Percentiles rank a stretch among this genome's conserved stretches.
phyloP scores from a whole-genome alignment of 2,113 vertebrate species.

The Orcinus orca region DNA sequence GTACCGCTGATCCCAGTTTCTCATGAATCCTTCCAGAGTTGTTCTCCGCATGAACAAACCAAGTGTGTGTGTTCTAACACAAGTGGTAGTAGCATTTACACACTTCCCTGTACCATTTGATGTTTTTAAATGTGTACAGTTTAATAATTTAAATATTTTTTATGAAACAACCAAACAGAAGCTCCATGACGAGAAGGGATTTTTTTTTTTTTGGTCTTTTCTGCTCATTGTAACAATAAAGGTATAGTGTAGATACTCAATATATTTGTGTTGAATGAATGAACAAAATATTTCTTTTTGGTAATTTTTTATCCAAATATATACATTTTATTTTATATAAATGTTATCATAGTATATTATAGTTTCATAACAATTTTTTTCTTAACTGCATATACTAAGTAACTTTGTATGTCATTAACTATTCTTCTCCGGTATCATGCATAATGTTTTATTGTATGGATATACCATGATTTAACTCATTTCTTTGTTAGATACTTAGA shows the following conservation, averaged over 20 bases:
- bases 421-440: background rate
- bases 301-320: background rate
- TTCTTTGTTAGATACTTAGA: background rate
- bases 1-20: background rate
- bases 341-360: background rate
- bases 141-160: background rate
- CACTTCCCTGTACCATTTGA: background rate
- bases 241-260: background rate
- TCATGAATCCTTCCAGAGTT: background rate
- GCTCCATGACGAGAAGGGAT: background rate
- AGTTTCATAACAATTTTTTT: background rate
- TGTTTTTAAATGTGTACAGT: constrained; percentile 10
- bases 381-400: background rate
- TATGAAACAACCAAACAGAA: background rate
- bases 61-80: background rate
- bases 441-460: background rate
- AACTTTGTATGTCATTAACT: background rate
- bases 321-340: constrained; percentile 30
- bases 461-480: background rate
- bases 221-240: background rate
- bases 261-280: background rate
- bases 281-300: background rate
- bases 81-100: background rate
- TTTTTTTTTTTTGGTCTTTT: background rate
- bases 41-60: background rate